phyloP scores from a whole-genome alignment of 2,113 vertebrate species.

The Oryzias celebensis region DNA sequence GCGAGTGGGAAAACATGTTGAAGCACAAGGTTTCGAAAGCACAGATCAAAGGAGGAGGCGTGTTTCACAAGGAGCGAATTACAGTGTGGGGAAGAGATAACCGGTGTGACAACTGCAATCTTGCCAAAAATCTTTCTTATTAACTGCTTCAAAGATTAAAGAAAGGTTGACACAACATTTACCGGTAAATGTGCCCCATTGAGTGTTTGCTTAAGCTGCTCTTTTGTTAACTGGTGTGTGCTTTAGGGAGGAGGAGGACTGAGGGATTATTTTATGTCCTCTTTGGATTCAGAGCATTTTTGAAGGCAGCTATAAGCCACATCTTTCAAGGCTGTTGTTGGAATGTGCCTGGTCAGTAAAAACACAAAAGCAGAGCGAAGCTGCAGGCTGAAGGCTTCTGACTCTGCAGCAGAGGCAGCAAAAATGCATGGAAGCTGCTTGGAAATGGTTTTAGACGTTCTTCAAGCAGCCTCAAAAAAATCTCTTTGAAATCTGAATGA shows the following conservation, averaged over 20 bases:
- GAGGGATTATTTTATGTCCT: conserved; percentile 26
- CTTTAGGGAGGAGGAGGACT: conserved; percentile 20
- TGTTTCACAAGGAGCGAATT: conserved; percentile 45
- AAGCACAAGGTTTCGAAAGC: conserved; percentile 29
- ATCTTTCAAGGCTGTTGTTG: conserved; percentile 44
- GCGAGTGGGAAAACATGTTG: conserved; percentile 45
- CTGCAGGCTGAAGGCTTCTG: conserved; percentile 26
- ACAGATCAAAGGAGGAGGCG: conserved; percentile 54
- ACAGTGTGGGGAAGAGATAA: conserved; percentile 47
- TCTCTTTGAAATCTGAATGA: conserved; percentile 64
- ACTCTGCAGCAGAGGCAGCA: conserved; percentile 36
- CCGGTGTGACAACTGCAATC: conserved; percentile 38
- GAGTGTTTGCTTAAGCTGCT: conserved; percentile 27
- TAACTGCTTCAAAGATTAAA: conserved; percentile 40
- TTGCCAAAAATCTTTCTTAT: conserved; percentile 47
- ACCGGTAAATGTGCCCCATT: conserved; percentile 25
- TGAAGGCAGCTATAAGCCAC: conserved; percentile 25
- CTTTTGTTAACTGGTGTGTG: conserved; percentile 20
- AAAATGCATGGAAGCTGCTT: conserved; percentile 47
- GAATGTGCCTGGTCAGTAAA: conserved; percentile 55
- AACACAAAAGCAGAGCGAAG: conserved; percentile 42
- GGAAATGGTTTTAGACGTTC: conserved; percentile 59
- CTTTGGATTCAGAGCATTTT: conserved; percentile 37
- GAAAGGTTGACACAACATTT: conserved; percentile 37
- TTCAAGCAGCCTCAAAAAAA: conserved; percentile 44